Conservation (phyloP, 1,140 invertebrate genomes). For the Dendrolimus punctatus region DNA sequence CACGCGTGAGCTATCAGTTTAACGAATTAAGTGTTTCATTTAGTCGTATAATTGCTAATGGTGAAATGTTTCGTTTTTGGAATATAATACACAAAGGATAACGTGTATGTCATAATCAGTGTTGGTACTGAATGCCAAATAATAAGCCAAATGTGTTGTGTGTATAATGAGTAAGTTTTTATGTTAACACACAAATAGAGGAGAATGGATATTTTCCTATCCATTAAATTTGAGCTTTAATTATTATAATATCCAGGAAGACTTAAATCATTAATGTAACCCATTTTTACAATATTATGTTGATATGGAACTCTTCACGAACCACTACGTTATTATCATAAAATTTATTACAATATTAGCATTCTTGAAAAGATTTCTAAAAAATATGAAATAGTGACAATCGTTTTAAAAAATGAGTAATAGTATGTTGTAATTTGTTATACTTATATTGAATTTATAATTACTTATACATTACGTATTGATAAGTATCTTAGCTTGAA, state of each 20-base stretch:
- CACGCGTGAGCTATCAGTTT: no score
- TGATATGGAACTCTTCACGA: constrained; percentile 22
- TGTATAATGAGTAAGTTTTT: constrained; percentile 22
- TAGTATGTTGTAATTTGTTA: constrained; percentile 56
- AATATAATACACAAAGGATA: constrained; percentile 31
- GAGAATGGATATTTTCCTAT: constrained; percentile 34
- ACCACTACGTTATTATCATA: constrained; percentile 35
- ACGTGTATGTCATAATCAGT: constrained; percentile 25
- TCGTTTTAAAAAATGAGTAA: constrained; percentile 41
- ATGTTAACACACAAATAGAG: constrained; percentile 31
- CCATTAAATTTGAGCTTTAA: constrained; percentile 66
- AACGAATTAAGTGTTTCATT: no score
- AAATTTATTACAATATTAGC: constrained; percentile 43
- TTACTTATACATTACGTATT: constrained; percentile 25
- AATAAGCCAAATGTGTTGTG: constrained; percentile 24
- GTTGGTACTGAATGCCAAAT: constrained; percentile 35
- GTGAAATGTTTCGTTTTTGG: constrained; percentile 20
- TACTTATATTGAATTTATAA: constrained; percentile 40
- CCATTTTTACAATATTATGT: constrained; percentile 20
- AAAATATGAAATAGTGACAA: constrained; percentile 36
- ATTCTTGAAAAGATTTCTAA: constrained; percentile 35
- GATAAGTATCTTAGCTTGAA: constrained; percentile 44
- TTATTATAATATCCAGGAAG: constrained; percentile 57
- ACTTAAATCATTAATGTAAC: constrained; percentile 25
- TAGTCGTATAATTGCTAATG: constrained; percentile 3